Base-by-base conservation (phyloP, 2,797 vertebrate species). In the Heliangelus exortis region DNA sequence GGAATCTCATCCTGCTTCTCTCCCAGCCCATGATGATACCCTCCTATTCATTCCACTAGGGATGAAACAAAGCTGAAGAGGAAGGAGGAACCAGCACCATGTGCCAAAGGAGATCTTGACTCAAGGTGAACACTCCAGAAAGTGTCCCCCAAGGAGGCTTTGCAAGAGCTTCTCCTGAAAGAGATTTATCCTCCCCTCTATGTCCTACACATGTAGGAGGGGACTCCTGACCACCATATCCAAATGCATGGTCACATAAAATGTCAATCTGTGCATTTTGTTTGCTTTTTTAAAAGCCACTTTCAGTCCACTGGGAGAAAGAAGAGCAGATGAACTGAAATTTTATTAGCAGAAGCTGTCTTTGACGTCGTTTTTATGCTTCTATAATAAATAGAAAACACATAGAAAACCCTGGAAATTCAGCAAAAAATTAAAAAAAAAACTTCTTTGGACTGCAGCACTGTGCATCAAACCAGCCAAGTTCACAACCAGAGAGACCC, bases 361-460 rank as follows among this genome's bases (percentile, higher is more conserved):
- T 47, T 14, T 61, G 45, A 69, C 50, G 68, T 51, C 5, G 1
- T 51, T 91, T 91, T 91, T 28, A 53, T 61, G 59, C 61, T 68
- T 81, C 55, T 87, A 17, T 34, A 84, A 58, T 72, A 88, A 95
- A 78, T 1, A 95, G 34, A 80, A 86, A 95, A 81, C 76, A 86
- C 68, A 65, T 1, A 93, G 91, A 90, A 95, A 91, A 84, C 66
- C 55, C 59, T 95, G 53, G 80, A 96, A 96, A 91, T 87, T 67
- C 71, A 90, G 74, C 57, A 87, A 76, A 63, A 65, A 67, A n/a
- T 9, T 4, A 84, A 50, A 54, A 51, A 9, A 31, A 53, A 9
- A 53, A 3, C 8, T 47, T 73, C 89, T 87, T 74, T 96, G 89
- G 92, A 92, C 66, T 50, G 82, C 55, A 93, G 77, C 82, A 87